Percentiles rank a stretch among this genome's conserved stretches.
phyloP scores from a whole-genome alignment of 2,797 vertebrate species.

The Myotis pilosus region DNA sequence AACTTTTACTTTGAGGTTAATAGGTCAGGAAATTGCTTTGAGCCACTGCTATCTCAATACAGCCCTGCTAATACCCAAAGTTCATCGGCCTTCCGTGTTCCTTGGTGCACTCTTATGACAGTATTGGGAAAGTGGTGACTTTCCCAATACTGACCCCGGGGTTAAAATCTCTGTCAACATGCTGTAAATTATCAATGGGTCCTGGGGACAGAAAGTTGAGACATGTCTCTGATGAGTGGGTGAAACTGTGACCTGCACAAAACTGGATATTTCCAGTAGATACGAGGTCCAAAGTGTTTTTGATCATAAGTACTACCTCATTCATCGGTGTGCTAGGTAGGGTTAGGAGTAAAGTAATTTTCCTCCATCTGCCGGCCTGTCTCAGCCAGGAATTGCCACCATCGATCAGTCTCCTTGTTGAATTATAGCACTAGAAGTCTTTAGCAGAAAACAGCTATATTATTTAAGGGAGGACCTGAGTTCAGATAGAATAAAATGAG shows the following conservation, averaged over 20 bases:
- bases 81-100: no score
- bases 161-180: slow-evolving; percentile 76
- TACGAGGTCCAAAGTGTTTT: neutral
- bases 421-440: neutral
- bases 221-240: neutral
- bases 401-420: no score
- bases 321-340: neutral
- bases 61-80: no score
- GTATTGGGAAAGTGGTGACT: slow-evolving; percentile 47
- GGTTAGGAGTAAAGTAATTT: neutral
- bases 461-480: neutral
- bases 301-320: neutral
- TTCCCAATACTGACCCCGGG: slow-evolving; percentile 34
- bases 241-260: neutral
- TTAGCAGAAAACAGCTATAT: neutral
- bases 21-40: no score
- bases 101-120: no score
- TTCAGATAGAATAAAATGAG: neutral
- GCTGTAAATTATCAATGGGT: slow-evolving; percentile 84
- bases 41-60: no score
- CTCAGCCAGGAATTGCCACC: neutral
- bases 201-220: slow-evolving; percentile 48
- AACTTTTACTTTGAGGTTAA: no score
- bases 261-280: neutral
- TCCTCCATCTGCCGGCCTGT: neutral